phyloP scores from a whole-genome alignment of 2,888 invertebrate species.

The Chrysolina americana region DNA sequence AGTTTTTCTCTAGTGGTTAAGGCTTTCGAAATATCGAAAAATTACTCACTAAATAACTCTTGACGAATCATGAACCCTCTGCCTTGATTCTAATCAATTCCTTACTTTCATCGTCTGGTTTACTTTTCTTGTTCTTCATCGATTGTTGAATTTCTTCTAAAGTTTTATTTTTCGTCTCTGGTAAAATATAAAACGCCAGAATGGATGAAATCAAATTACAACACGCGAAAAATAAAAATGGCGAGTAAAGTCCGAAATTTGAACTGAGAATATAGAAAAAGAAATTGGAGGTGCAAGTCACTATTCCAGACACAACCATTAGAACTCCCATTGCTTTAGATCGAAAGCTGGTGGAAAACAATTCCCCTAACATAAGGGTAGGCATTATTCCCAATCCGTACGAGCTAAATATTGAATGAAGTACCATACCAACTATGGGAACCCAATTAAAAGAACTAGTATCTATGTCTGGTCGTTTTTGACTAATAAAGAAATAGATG shows the following conservation, averaged over 20 bases:
- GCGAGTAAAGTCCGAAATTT: conserved; percentile 59
- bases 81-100: background rate
- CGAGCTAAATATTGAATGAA: conserved; percentile 57
- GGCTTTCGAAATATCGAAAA: no score
- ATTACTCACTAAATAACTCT: no score
- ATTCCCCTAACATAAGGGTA: conserved; percentile 59
- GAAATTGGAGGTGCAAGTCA: conserved; percentile 55
- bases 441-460: conserved; percentile 56
- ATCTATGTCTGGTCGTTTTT: conserved; percentile 52
- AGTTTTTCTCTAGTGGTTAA: no score
- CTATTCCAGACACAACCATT: conserved; percentile 56
- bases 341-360: conserved; percentile 63
- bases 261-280: conserved; percentile 61
- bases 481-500: conserved; percentile 56
- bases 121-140: conserved; percentile 50
- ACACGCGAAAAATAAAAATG: conserved; percentile 60
- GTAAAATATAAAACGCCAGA: conserved; percentile 59
- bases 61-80: no score
- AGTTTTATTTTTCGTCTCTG: conserved; percentile 65
- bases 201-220: conserved; percentile 56
- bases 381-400: conserved; percentile 60
- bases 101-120: background rate
- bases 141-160: conserved; percentile 65
- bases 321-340: conserved; percentile 57
- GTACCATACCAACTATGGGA: conserved; percentile 60